Conservation (phyloP, 2,113 vertebrate genomes). For the Tragelaphus buxtoni region DNA sequence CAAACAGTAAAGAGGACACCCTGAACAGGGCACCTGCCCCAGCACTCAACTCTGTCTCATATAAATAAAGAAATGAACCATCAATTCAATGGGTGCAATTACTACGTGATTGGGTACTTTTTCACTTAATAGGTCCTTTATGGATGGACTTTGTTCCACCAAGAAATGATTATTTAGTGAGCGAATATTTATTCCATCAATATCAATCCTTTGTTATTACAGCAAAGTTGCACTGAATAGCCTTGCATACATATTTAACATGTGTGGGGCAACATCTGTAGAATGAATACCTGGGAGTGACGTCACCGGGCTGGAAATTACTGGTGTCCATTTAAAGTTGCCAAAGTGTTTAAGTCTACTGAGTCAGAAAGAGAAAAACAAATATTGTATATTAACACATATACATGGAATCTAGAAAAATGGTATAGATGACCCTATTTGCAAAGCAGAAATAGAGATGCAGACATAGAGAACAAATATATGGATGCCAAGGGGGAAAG, state of each 20-base stretch:
- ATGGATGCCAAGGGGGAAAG: no score
- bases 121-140: neutral
- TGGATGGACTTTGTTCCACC: neutral
- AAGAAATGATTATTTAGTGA: neutral
- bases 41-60: rapidly evolving
- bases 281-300: neutral
- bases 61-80: neutral
- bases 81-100: rapidly evolving
- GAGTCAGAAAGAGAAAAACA: neutral
- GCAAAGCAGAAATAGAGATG: no score
- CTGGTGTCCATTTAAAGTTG: no score
- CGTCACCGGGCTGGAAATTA: no score
- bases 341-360: neutral
- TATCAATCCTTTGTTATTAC: neutral
- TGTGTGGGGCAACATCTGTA: neutral
- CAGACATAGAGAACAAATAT: no score
- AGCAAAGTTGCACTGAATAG: neutral
- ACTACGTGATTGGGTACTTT: no score
- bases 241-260: neutral
- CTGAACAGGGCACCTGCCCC: neutral
- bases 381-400: no score
- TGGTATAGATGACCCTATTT: no score
- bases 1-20: neutral
- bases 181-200: neutral
- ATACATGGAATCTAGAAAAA: no score